Evolutionary conservation across 64 coral and sea anemone species (phyloP).

Genomic region (Montipora cactus): DNA sequence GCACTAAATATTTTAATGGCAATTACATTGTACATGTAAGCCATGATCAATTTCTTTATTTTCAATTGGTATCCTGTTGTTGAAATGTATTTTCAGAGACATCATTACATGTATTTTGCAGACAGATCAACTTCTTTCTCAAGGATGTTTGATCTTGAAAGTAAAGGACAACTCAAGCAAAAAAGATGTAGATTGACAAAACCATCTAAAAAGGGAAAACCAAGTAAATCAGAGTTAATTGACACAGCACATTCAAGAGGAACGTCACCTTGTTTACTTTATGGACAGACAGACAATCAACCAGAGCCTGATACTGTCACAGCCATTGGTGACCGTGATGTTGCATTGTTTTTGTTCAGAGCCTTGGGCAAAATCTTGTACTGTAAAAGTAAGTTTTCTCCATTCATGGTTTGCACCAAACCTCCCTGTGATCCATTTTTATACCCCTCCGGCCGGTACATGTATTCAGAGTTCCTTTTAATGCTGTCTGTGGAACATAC

Average conservation of each 20-base stretch:
- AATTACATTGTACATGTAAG: too few species aligned
- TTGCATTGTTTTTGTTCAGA: slow-evolving; percentile 92
- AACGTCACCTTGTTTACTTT: slow-evolving; percentile 17
- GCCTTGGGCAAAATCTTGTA: slow-evolving; percentile 95
- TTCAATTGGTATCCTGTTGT: too few species aligned
- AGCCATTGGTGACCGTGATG: slow-evolving; percentile 88
- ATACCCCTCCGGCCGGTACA: too few species aligned
- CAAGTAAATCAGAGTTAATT: neutral
- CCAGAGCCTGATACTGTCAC: slow-evolving; percentile 37
- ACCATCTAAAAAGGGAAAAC: slow-evolving; percentile 29
- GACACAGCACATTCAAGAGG: neutral
- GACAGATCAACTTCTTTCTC: neutral
- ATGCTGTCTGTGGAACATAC: too few species aligned
- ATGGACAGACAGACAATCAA: slow-evolving; percentile 35
- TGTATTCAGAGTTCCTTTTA: too few species aligned
- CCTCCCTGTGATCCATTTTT: too few species aligned
- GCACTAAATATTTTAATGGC: too few species aligned
- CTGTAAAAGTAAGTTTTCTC: slow-evolving; percentile 84
- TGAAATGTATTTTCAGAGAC: too few species aligned
- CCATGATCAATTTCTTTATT: too few species aligned
- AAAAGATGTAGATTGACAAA: slow-evolving; percentile 28
- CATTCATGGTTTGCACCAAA: neutral
- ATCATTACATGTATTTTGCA: neutral
- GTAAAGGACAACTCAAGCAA: neutral
- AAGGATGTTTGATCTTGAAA: neutral